Evolutionary conservation across 1,140 invertebrate species (phyloP), one percentile per base, ranked within the genome.

Genomic region (Samia ricini): DNA sequence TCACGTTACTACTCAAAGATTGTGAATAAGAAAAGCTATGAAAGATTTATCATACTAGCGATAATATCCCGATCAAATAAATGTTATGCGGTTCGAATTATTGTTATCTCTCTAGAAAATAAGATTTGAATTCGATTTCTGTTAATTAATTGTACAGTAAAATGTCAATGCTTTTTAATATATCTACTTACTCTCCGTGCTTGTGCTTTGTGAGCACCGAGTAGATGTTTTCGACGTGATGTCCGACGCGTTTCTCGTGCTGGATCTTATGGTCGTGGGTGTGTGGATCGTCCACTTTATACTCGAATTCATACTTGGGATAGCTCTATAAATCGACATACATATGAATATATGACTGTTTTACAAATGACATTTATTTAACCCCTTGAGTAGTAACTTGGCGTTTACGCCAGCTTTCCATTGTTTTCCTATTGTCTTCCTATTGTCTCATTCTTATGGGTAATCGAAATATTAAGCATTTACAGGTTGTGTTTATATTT

Each of bases 251-350:
- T 7, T 65, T 22, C 64, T 82, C 79, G 15, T 80, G 77, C 61
- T 82, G 77, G 8, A 66, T 71, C 60, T 82, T 82, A 57, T 74
- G 72, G 67, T 83, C 78, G 2, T 75, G 74, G 8, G 78, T 80
- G 68, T 83, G 78, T 2, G 67, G 63, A 54, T 83, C 80, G 23
- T 73, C 64, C 12, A 91, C 85, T 58, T 83, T 87, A 79, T 91
- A 91, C n/a, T 83, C 79, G 70, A 87, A 91, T 51, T 77, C 74
- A 69, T 91, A 83, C 21, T 83, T 76, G 19, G 80, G 76, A 60
- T 75, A 68, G 23, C 74, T 64, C 78, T 83, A 58, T 4, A 64
- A 55, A 8, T 19, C 2, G 56, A 50, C 5, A 10, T n/a, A 26
- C 15, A n/a, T 15, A 15, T 24, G 15, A 15, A 2, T 15, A 24